These are phyloP conservation scores for Elaeidobius kamerunicus DNA, from an alignment of 2,888 invertebrate species.

Conservation along the genomic window DNA sequence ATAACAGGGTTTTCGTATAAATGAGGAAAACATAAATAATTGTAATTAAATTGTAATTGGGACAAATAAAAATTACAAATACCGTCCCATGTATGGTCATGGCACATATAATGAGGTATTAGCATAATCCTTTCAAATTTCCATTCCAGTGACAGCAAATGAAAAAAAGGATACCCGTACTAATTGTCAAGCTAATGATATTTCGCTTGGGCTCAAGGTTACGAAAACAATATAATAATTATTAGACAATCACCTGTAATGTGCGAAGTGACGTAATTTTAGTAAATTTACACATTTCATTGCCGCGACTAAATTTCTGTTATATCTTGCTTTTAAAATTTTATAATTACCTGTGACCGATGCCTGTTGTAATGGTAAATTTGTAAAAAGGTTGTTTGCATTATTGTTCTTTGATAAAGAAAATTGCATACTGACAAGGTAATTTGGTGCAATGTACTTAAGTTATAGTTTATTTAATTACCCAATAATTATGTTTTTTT, in stretches of 20 bases:
- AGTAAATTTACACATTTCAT: slow-evolving; percentile 16
- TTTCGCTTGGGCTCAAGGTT: slow-evolving; percentile 24
- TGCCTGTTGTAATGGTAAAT: no score
- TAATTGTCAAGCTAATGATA: slow-evolving; percentile 28
- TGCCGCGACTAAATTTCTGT: slow-evolving; percentile 6
- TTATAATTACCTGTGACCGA: slow-evolving; percentile 6
- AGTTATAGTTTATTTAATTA: no score
- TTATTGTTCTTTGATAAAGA: slow-evolving; percentile 5
- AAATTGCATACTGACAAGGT: not conserved
- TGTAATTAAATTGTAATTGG: no score
- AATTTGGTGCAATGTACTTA: no score
- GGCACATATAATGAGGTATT: slow-evolving; percentile 12
- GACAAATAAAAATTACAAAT: not conserved
- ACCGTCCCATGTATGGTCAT: not conserved
- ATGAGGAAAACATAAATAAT: no score
- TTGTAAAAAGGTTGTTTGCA: slow-evolving; percentile 3
- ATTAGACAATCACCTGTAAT: slow-evolving; percentile 28
- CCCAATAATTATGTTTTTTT: no score
- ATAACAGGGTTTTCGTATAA: no score
- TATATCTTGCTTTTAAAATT: slow-evolving; percentile 3
- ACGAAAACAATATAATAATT: slow-evolving; percentile 26
- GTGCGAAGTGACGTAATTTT: slow-evolving; percentile 25
- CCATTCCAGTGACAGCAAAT: slow-evolving; percentile 25
- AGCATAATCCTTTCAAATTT: slow-evolving; percentile 30
- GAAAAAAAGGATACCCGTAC: slow-evolving; percentile 26